These are phyloP conservation scores for Stegodyphus dumicola DNA, from an alignment of 1,140 invertebrate species.

Conservation along the genomic window DNA sequence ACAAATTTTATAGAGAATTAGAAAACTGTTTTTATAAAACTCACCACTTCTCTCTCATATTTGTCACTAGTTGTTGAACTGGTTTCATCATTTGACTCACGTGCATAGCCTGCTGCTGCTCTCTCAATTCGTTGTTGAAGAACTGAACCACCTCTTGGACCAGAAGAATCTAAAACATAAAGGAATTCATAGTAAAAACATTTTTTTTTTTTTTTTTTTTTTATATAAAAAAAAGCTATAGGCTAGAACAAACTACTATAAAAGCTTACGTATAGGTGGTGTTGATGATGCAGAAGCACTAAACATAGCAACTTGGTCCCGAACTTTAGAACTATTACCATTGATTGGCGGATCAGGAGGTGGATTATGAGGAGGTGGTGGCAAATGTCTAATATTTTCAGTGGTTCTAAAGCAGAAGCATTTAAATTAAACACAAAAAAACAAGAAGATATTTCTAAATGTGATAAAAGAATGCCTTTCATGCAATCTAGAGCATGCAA, in stretches of 20 bases:
- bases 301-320: conserved; percentile 58
- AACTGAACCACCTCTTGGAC: conserved; percentile 33
- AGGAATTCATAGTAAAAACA: conserved; percentile 1
- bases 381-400: conserved; percentile 40
- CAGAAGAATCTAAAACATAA: conserved; percentile 24
- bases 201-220: too few species aligned
- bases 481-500: too few species aligned
- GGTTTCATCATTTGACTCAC: conserved; percentile 60
- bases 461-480: too few species aligned
- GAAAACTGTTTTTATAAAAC: not conserved
- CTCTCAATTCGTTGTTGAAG: conserved; percentile 54
- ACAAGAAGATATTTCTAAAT: too few species aligned
- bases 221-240: not conserved
- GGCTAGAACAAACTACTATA: not conserved
- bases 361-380: conserved; percentile 56
- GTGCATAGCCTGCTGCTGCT: conserved; percentile 34
- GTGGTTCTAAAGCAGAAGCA: conserved; percentile 17
- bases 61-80: conserved; percentile 59
- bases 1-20: too few species aligned
- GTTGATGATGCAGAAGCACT: conserved; percentile 40
- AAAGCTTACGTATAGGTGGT: conserved; percentile 32
- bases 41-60: conserved; percentile 62
- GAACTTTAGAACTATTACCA: conserved; percentile 53
- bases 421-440: not conserved
- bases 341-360: conserved; percentile 59